phyloP scores from a whole-genome alignment of 1,140 invertebrate species.

The Camponotus pennsylvanicus region DNA sequence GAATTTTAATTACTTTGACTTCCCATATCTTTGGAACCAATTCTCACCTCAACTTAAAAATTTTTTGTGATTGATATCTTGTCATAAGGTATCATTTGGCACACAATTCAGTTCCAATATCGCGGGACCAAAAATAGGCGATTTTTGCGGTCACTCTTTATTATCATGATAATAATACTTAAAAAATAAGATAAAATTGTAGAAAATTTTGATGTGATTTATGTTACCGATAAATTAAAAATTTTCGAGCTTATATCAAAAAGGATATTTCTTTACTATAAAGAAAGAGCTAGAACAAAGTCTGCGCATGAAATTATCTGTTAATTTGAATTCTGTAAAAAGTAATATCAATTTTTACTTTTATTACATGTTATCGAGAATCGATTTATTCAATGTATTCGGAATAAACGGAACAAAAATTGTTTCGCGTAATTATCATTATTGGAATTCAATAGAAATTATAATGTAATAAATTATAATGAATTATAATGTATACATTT shows the following conservation, averaged over 20 bases:
- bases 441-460: background rate
- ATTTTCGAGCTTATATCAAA: background rate
- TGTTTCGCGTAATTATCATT: background rate
- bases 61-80: too few relatives aligned
- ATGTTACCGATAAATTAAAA: background rate
- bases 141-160: too few relatives aligned
- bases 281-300: background rate
- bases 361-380: slow-evolving; percentile 24
- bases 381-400: slow-evolving; percentile 24
- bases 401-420: background rate
- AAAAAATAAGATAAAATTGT: background rate
- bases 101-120: too few relatives aligned
- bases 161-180: background rate
- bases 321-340: slow-evolving; percentile 3
- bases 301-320: background rate
- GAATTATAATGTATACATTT: background rate
- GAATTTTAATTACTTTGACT: too few relatives aligned
- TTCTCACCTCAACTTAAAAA: too few relatives aligned
- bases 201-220: background rate
- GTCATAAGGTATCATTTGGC: too few relatives aligned
- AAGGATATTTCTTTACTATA: background rate
- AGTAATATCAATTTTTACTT: slow-evolving; percentile 21
- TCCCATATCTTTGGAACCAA: too few relatives aligned
- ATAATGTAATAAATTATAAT: background rate
- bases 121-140: too few relatives aligned